These are phyloP conservation scores for Dinoponera quadriceps DNA, from an alignment of 1,140 invertebrate species.

Conservation along the genomic window DNA sequence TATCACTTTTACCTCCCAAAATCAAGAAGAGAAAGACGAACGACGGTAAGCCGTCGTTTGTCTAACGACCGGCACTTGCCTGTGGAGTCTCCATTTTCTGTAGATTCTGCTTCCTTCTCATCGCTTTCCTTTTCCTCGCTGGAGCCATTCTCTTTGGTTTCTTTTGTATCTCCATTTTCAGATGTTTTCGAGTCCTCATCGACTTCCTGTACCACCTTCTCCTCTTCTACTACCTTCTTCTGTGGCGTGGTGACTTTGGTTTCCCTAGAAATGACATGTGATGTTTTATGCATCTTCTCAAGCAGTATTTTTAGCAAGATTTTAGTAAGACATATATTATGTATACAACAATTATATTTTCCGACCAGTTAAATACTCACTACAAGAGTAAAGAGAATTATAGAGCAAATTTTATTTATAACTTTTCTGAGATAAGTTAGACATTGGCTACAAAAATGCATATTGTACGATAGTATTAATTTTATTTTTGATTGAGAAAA, in stretches of 20 bases:
- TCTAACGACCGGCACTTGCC: conserved; percentile 53
- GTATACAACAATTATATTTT: not conserved
- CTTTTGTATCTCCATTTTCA: conserved; percentile 84
- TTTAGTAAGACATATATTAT: not conserved
- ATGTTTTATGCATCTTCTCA: not conserved
- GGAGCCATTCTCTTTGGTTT: conserved; percentile 85
- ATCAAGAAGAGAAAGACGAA: not conserved
- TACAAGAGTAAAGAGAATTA: not conserved
- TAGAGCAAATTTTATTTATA: not conserved
- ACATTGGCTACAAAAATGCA: not conserved
- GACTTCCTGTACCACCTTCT: conserved; percentile 79
- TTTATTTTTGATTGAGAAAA: no score
- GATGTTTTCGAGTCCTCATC: conserved; percentile 84
- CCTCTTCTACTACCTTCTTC: conserved; percentile 84
- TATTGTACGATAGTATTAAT: no score
- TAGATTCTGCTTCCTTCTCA: conserved; percentile 87
- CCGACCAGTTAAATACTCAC: not conserved
- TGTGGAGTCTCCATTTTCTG: conserved; percentile 87
- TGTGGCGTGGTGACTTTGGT: conserved; percentile 87
- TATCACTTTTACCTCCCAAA: conserved; percentile 32
- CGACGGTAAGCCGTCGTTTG: not conserved
- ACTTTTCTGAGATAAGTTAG: not conserved
- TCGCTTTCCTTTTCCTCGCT: conserved; percentile 84
- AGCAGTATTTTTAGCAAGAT: not conserved
- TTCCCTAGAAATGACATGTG: conserved; percentile 74